Evolutionary conservation across 2,113 vertebrate species (phyloP).

Genomic region (Centropus unirufus): DNA sequence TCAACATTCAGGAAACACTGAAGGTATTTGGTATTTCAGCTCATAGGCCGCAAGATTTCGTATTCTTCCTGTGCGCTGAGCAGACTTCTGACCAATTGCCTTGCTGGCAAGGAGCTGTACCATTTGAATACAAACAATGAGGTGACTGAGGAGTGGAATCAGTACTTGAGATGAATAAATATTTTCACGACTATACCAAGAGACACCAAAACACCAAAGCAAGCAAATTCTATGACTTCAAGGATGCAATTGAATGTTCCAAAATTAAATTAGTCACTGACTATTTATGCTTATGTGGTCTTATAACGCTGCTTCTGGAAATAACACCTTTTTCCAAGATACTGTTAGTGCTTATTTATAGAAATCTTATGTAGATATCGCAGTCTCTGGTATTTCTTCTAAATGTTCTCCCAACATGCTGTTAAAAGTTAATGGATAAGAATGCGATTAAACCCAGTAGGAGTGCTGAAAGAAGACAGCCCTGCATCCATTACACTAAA

Average conservation of each 20-base stretch:
- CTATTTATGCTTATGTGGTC: not conserved
- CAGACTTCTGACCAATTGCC: not conserved
- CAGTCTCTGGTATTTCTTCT: not conserved
- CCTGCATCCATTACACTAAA: not conserved
- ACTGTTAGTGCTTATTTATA: not conserved
- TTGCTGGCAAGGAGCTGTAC: not conserved
- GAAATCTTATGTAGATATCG: not conserved
- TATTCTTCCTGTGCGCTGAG: not conserved
- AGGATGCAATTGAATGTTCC: not conserved
- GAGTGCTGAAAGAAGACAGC: not conserved
- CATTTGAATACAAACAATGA: not conserved
- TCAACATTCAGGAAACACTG: not conserved
- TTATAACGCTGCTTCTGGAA: not conserved
- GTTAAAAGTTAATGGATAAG: conserved; percentile 12
- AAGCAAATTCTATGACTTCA: not conserved
- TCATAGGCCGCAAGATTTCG: not conserved
- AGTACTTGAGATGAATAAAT: not conserved
- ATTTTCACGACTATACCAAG: not conserved
- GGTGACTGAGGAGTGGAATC: not conserved
- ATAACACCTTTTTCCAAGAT: not conserved
- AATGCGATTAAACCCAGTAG: not conserved
- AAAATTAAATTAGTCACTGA: not conserved
- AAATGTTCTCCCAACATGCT: not conserved
- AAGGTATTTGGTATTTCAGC: not conserved
- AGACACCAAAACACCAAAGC: not conserved